These are phyloP conservation scores for Agrilus mali DNA, from an alignment of 2,888 invertebrate species.

Conservation along the genomic window DNA sequence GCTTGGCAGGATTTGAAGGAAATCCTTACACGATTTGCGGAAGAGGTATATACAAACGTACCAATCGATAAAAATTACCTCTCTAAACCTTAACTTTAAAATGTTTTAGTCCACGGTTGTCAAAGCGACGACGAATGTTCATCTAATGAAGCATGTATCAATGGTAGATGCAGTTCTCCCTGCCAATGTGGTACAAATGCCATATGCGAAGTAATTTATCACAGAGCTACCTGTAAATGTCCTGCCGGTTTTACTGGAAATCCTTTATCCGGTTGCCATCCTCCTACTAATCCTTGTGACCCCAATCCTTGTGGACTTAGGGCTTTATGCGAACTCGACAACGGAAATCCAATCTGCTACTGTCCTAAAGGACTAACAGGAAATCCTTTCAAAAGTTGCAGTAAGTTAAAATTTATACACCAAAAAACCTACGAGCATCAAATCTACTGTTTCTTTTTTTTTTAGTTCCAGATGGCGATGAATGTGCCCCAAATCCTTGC, in stretches of 20 bases:
- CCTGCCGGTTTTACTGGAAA: constrained; percentile 70
- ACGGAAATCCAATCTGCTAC: constrained; percentile 77
- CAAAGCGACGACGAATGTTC: constrained; percentile 59
- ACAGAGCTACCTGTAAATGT: constrained; percentile 71
- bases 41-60: constrained; percentile 33
- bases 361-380: constrained; percentile 84
- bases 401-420: constrained; percentile 45
- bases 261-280: constrained; percentile 56
- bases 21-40: constrained; percentile 65
- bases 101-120: constrained; percentile 50
- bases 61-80: background rate
- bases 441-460: constrained; percentile 16
- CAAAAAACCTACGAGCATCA: constrained; percentile 1
- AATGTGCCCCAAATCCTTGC: constrained; percentile 72
- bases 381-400: constrained; percentile 82
- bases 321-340: constrained; percentile 72
- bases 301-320: constrained; percentile 82
- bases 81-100: background rate
- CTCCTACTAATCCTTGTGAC: constrained; percentile 64
- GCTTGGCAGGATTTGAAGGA: constrained; percentile 59
- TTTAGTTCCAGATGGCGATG: constrained; percentile 78
- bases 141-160: constrained; percentile 62
- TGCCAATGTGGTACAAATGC: constrained; percentile 70
- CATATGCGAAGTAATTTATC: constrained; percentile 68
- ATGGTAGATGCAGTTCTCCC: constrained; percentile 63